Conservation (phyloP, 2,797 vertebrate species). For the Rhadinocentrus ornatus region DNA sequence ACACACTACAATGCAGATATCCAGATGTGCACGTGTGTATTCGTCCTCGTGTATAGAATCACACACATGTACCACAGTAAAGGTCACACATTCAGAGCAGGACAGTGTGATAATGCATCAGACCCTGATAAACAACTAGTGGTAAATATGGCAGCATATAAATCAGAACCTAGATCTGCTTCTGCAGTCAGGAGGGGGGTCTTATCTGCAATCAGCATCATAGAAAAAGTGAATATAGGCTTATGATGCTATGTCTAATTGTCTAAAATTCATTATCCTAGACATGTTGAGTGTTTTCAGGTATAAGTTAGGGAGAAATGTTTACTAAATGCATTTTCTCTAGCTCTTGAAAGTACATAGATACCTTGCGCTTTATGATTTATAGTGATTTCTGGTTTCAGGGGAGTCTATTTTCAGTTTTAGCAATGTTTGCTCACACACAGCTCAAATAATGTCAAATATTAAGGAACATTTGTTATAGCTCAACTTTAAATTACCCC, state of each 20-base stretch:
- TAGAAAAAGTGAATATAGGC: slow-evolving; percentile 56
- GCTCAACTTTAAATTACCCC: neutral
- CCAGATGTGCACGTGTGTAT: neutral
- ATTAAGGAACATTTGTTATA: neutral
- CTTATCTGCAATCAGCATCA: slow-evolving; percentile 71
- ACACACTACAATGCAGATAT: neutral
- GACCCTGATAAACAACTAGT: slow-evolving; percentile 68
- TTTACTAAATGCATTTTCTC: slow-evolving; percentile 6
- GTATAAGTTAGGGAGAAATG: slow-evolving; percentile 17
- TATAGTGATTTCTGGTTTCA: slow-evolving; percentile 18
- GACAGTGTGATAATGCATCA: slow-evolving; percentile 66
- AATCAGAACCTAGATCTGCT: slow-evolving; percentile 66
- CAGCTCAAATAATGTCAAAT: neutral
- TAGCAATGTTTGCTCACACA: slow-evolving; percentile 1
- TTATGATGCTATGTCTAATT: slow-evolving; percentile 18
- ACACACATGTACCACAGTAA: slow-evolving; percentile 65
- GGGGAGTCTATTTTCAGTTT: slow-evolving; percentile 6
- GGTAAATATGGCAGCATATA: slow-evolving; percentile 64
- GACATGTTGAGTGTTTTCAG: slow-evolving; percentile 38
- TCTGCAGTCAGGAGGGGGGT: slow-evolving; percentile 47
- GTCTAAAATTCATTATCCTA: slow-evolving; percentile 53
- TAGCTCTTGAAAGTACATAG: slow-evolving; percentile 1
- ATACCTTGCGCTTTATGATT: slow-evolving; percentile 20
- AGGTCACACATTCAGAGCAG: slow-evolving; percentile 68
- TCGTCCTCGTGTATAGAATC: slow-evolving; percentile 20